Conservation (phyloP, 2,888 invertebrate genomes). For the Tinea semifulvella region DNA sequence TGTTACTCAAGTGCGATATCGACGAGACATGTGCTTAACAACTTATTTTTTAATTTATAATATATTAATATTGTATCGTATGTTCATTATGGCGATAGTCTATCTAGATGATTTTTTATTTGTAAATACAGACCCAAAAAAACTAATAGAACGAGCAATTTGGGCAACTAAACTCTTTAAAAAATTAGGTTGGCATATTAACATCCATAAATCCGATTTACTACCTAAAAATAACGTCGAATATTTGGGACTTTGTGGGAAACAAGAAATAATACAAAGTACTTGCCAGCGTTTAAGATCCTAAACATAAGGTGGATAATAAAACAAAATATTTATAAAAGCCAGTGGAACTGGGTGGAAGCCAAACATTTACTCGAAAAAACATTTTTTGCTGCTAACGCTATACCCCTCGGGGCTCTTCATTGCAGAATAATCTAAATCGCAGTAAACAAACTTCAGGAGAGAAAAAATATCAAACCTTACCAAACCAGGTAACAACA, state of each 20-base stretch:
- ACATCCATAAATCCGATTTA: slow-evolving; percentile 18
- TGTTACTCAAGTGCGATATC: no score
- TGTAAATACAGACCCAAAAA: slow-evolving; percentile 16
- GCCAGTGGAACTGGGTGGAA: slow-evolving; percentile 14
- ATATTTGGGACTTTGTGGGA: slow-evolving; percentile 20
- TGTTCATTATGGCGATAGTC: slow-evolving; percentile 18
- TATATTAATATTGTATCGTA: no score
- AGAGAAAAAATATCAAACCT: background rate
- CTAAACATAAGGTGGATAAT: background rate
- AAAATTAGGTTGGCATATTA: slow-evolving; percentile 20
- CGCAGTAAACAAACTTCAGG: slow-evolving; percentile 11
- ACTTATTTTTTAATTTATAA: no score
- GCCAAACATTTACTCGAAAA: slow-evolving; percentile 19
- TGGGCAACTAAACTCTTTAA: slow-evolving; percentile 10
- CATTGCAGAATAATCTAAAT: slow-evolving; percentile 18
- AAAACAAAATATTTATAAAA: background rate
- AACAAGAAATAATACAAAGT: slow-evolving; percentile 15
- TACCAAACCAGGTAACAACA: slow-evolving; percentile 11
- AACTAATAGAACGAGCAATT: background rate
- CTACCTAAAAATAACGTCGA: slow-evolving; percentile 5
- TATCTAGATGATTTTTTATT: slow-evolving; percentile 22
- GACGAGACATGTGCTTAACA: no score
- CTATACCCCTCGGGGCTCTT: slow-evolving; percentile 19
- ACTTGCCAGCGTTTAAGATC: slow-evolving; percentile 12
- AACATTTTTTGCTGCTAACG: slow-evolving; percentile 19